These are phyloP conservation scores for Drosophila nannoptera DNA, from an alignment of 1,140 invertebrate genomes.

Conservation along the genomic window DNA sequence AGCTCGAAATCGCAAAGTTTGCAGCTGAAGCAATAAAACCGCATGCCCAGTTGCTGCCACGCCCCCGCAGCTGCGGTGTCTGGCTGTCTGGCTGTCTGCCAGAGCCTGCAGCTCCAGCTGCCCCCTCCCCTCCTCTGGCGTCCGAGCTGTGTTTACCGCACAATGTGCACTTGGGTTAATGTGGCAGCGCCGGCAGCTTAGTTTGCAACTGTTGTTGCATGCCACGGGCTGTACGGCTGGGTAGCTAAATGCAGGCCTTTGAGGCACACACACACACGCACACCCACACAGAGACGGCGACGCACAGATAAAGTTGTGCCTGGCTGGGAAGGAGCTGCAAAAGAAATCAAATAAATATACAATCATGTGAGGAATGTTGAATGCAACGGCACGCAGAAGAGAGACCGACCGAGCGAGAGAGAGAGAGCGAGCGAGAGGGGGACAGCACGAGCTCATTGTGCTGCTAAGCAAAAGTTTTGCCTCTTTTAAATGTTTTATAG, in stretches of 20 bases:
- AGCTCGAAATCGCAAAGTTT: constrained; percentile 3
- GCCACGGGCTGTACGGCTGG: constrained; percentile 41
- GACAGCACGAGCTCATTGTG: constrained; percentile 43
- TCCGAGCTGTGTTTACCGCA: constrained; percentile 25
- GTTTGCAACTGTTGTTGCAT: constrained; percentile 27
- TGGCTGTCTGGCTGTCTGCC: background rate
- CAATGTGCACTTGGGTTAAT: constrained; percentile 51
- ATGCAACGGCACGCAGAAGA: constrained; percentile 30
- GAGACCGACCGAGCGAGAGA: background rate
- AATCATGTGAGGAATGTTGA: constrained; percentile 63
- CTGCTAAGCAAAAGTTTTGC: constrained; percentile 51
- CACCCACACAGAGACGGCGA: constrained; percentile 55
- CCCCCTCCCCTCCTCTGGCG: background rate
- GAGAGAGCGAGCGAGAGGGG: background rate
- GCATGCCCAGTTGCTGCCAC: background rate
- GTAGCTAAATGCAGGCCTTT: constrained; percentile 47
- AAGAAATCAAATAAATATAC: constrained; percentile 72
- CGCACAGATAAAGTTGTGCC: constrained; percentile 46
- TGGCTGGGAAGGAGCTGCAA: constrained; percentile 26
- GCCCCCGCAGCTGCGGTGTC: background rate
- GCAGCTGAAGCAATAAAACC: constrained; percentile 6
- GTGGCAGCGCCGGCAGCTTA: constrained; percentile 20
- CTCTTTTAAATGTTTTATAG: constrained; percentile 73
- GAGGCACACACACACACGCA: constrained; percentile 35
- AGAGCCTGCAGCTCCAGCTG: background rate